Evolutionary conservation across 2,888 invertebrate species (phyloP).

Genomic region (Habrosyne pyritoides): DNA sequence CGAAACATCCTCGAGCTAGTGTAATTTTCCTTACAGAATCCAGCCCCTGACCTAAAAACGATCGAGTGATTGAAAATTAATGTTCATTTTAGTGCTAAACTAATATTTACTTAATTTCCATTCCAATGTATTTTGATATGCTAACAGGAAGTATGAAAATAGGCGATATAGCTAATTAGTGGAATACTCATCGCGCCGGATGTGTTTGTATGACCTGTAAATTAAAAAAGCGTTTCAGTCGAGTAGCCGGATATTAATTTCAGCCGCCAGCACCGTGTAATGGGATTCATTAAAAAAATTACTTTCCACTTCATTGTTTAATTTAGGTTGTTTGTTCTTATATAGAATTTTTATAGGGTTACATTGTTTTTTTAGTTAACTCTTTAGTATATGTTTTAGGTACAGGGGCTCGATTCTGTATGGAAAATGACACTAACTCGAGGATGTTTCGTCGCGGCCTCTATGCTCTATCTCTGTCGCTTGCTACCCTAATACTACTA

Average conservation of each 20-base stretch:
- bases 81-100: too few relatives aligned
- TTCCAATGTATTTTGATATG: neutral
- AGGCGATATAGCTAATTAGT: neutral
- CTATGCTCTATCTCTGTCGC: too few relatives aligned
- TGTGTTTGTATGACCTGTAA: constrained; percentile 33
- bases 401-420: too few relatives aligned
- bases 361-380: neutral
- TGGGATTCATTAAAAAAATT: constrained; percentile 42
- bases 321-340: constrained; percentile 29
- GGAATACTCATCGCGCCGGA: constrained; percentile 22
- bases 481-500: too few relatives aligned
- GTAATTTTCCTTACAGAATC: too few relatives aligned
- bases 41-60: too few relatives aligned
- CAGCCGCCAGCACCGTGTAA: constrained; percentile 49
- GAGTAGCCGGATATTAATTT: constrained; percentile 57
- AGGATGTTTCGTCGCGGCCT: too few relatives aligned
- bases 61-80: too few relatives aligned
- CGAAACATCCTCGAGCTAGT: too few relatives aligned
- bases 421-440: too few relatives aligned
- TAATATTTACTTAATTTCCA: neutral
- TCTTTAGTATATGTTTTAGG: too few relatives aligned
- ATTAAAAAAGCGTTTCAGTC: constrained; percentile 46
- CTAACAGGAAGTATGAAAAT: neutral
- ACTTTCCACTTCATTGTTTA: constrained; percentile 38
- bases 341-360: constrained; percentile 7